phyloP scores from a whole-genome alignment of 2,113 vertebrate genomes.

The Lepisosteus oculatus region DNA sequence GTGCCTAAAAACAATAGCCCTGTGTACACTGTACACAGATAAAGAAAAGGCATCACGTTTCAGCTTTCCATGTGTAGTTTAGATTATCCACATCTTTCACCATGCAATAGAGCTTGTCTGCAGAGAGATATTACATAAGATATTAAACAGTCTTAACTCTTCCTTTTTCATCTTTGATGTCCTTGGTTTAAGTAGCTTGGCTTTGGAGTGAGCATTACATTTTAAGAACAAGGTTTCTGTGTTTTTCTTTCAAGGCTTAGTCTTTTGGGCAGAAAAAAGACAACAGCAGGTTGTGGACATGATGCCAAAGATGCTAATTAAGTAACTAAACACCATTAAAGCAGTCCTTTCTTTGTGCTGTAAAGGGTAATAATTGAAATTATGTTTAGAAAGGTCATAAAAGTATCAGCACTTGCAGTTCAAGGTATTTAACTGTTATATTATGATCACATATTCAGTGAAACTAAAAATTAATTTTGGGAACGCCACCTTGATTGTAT shows the following conservation, averaged over 20 bases:
- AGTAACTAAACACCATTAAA: not conserved
- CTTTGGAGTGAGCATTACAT: not conserved
- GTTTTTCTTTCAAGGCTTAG: not conserved
- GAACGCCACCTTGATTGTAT: too few relatives aligned
- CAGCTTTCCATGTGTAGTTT: conserved; percentile 28
- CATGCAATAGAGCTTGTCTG: not conserved
- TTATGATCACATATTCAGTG: too few relatives aligned
- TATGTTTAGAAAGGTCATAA: not conserved
- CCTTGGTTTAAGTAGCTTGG: not conserved
- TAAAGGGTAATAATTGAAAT: not conserved
- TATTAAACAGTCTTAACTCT: not conserved
- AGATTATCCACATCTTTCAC: conserved; percentile 9
- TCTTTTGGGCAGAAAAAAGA: not conserved
- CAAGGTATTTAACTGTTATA: too few relatives aligned
- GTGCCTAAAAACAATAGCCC: conserved; percentile 36
- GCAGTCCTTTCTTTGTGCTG: not conserved
- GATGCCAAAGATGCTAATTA: not conserved
- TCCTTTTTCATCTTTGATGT: not conserved
- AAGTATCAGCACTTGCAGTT: too few relatives aligned
- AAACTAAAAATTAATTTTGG: too few relatives aligned
- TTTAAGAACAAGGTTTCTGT: not conserved
- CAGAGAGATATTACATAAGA: not conserved
- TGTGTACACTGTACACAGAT: conserved; percentile 51
- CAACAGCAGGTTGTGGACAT: not conserved
- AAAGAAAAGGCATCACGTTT: conserved; percentile 38